These are phyloP conservation scores for Stegastes partitus DNA, from an alignment of 2,113 vertebrate genomes.

Conservation along the genomic window DNA sequence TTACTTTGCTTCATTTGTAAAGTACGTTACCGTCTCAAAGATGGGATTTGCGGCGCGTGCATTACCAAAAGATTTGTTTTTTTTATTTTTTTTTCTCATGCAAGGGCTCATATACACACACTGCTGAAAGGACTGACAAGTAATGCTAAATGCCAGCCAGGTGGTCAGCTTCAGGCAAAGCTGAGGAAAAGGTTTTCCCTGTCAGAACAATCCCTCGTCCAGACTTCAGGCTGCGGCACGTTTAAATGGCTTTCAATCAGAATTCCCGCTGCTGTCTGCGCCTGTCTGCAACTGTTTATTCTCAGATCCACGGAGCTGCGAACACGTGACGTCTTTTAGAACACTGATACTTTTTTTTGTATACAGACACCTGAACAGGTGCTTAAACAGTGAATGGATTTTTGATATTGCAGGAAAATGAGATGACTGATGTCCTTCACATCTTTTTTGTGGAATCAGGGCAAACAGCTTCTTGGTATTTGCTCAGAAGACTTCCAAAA, in stretches of 20 bases:
- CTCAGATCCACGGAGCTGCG: constrained; percentile 1
- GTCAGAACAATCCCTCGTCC: constrained; percentile 57
- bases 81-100: background rate
- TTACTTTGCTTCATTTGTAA: constrained; percentile 10
- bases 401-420: background rate
- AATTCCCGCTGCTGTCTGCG: constrained; percentile 28
- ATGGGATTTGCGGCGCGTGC: background rate
- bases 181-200: constrained; percentile 63
- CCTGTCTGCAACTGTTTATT: constrained; percentile 15
- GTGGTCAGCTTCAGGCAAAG: constrained; percentile 66
- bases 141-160: constrained; percentile 66
- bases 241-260: constrained; percentile 50
- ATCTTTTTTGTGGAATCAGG: background rate
- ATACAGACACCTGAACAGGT: background rate
- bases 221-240: constrained; percentile 28
- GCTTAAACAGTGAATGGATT: too few species aligned
- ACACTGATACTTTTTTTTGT: background rate
- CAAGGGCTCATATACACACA: background rate
- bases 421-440: background rate
- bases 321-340: background rate
- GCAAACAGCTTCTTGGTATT: background rate
- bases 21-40: background rate
- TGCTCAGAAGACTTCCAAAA: background rate
- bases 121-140: constrained; percentile 22
- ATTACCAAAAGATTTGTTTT: background rate